phyloP scores from a whole-genome alignment of 2,113 vertebrate species.

The Ophthalmolycus amberensis region DNA sequence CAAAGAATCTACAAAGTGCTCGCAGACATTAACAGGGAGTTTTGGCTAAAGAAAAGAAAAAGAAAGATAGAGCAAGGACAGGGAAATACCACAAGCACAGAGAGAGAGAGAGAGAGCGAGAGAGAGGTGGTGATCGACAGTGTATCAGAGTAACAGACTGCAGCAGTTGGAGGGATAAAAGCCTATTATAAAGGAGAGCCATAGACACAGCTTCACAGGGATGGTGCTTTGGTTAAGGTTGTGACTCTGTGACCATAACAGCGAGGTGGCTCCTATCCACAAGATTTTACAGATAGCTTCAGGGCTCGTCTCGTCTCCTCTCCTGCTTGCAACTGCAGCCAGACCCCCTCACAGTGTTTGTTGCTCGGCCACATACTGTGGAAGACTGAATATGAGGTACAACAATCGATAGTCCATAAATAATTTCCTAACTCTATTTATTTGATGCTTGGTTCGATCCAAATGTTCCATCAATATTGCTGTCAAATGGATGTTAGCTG shows the following conservation, averaged over 20 bases:
- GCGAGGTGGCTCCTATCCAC: conserved; percentile 18
- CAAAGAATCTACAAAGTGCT: conserved; percentile 55
- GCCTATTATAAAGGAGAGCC: conserved; percentile 29
- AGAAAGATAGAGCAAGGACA: conserved; percentile 4
- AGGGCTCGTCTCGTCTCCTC: conserved; percentile 35
- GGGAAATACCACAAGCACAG: conserved; percentile 32
- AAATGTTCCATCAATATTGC: conserved; percentile 51
- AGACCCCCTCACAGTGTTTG: conserved; percentile 13
- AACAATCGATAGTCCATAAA: conserved; percentile 61
- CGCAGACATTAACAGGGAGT: conserved; percentile 46
- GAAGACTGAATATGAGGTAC: conserved; percentile 27
- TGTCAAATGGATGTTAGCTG: conserved; percentile 41
- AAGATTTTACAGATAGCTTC: conserved; percentile 41
- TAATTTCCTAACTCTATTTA: conserved; percentile 60
- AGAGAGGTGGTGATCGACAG: conserved; percentile 20
- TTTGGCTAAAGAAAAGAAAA: conserved; percentile 22
- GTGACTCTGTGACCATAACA: conserved; percentile 44
- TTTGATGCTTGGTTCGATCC: conserved; percentile 39
- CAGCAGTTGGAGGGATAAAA: conserved; percentile 47
- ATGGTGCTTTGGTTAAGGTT: conserved; percentile 26
- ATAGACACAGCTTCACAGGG: conserved; percentile 26
- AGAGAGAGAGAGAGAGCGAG: neutral
- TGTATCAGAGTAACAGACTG: conserved; percentile 52
- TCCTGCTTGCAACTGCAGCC: conserved; percentile 20
- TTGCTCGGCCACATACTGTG: conserved; percentile 27